Percentiles rank a stretch among this genome's conserved stretches.
Conservation (phyloP, 2,113 vertebrate species). For the Tautogolabrus adspersus region DNA sequence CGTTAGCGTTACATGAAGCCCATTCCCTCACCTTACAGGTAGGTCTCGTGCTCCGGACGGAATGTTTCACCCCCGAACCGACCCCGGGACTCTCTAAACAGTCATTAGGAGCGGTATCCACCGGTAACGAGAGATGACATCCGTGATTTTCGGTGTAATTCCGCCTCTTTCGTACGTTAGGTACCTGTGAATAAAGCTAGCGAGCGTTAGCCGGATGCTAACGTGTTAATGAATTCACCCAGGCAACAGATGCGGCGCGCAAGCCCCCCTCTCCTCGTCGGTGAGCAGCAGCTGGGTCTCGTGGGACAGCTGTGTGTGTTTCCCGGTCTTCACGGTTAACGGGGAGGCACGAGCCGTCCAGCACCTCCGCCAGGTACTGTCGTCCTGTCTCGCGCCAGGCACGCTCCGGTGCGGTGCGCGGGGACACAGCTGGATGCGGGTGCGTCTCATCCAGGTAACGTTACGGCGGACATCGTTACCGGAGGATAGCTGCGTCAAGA, state of each 20-base stretch:
- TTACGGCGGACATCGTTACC: slow-evolving; percentile 9
- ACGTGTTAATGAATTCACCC: slow-evolving; percentile 64
- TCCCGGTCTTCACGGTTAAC: background rate
- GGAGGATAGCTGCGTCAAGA: slow-evolving; percentile 29
- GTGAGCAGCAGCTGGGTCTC: slow-evolving; percentile 26
- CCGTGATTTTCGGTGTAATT: slow-evolving; percentile 11
- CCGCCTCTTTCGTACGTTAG: slow-evolving; percentile 2
- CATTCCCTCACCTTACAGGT: slow-evolving; percentile 23
- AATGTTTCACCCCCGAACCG: background rate
- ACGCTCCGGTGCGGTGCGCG: background rate
- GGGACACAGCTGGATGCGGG: slow-evolving; percentile 26
- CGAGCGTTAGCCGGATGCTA: slow-evolving; percentile 65
- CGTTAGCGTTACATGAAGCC: slow-evolving; percentile 43
- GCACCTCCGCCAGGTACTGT: background rate
- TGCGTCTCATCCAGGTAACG: slow-evolving; percentile 37
- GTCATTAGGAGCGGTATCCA: background rate
- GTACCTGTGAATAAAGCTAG: slow-evolving; percentile 1
- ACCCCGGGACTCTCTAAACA: background rate
- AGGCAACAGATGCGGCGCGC: slow-evolving; percentile 67
- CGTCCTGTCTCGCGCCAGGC: background rate
- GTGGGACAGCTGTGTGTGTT: slow-evolving; percentile 37
- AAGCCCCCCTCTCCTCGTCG: slow-evolving; percentile 23
- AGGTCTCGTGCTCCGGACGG: background rate
- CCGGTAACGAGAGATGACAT: slow-evolving; percentile 37
- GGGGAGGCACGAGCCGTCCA: no score